These are phyloP conservation scores for Phyllotis vaccarum DNA, from an alignment of 2,797 vertebrate genomes.

Conservation along the genomic window DNA sequence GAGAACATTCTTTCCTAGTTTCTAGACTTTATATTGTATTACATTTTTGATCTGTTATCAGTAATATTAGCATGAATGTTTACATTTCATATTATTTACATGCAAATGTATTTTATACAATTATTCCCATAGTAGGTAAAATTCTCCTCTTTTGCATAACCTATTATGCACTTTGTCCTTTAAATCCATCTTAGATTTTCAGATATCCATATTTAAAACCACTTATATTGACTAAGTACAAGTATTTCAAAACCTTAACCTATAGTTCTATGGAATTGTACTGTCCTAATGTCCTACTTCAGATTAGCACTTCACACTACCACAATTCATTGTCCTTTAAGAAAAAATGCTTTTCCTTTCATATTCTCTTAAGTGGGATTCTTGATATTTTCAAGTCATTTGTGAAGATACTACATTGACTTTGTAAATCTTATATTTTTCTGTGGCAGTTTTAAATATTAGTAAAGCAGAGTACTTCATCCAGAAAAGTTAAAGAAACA, in stretches of 20 bases:
- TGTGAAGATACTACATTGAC: not conserved
- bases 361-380: not conserved
- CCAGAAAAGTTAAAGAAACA: not conserved
- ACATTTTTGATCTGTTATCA: not conserved
- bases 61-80: not conserved
- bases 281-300: not conserved
- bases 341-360: not conserved
- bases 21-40: not conserved
- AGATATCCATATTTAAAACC: not conserved
- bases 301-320: not conserved
- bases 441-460: not conserved
- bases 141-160: not conserved
- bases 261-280: not conserved
- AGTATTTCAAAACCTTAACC: not conserved
- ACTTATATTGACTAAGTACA: not conserved
- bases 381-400: not conserved
- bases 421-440: not conserved
- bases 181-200: not conserved
- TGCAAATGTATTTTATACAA: not conserved
- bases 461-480: not conserved
- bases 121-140: not conserved
- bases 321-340: not conserved
- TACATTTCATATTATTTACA: not conserved
- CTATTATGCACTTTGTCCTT: not conserved
- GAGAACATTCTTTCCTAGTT: not conserved